These are phyloP conservation scores for Tenthredo scrophulariae DNA, from an alignment of 2,888 invertebrate genomes.

Conservation along the genomic window DNA sequence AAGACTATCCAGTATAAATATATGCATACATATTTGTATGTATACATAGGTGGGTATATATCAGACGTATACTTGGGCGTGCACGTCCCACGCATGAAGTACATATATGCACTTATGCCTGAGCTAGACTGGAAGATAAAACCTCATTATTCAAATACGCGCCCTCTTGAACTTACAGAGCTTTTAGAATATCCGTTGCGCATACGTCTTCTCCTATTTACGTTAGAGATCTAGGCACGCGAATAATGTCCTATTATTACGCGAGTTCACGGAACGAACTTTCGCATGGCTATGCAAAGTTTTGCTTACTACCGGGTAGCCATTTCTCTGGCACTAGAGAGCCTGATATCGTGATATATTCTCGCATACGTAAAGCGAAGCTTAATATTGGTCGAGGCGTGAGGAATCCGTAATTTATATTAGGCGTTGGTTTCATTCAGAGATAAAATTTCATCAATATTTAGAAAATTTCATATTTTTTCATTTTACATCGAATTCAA, in stretches of 20 bases:
- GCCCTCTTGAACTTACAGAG: slow-evolving; percentile 57
- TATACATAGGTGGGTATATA: background rate
- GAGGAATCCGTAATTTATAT: slow-evolving; percentile 19
- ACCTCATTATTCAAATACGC: slow-evolving; percentile 60
- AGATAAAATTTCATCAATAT: background rate
- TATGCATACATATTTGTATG: slow-evolving; percentile 9
- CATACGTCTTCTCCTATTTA: slow-evolving; percentile 57
- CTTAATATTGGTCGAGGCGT: slow-evolving; percentile 33
- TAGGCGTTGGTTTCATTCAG: background rate
- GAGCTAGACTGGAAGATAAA: slow-evolving; percentile 50
- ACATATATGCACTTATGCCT: background rate
- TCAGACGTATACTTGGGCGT: background rate
- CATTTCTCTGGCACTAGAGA: slow-evolving; percentile 33
- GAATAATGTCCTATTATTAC: slow-evolving; percentile 68
- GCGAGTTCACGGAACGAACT: slow-evolving; percentile 55
- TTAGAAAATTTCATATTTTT: background rate
- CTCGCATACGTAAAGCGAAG: slow-evolving; percentile 22
- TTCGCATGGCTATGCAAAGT: slow-evolving; percentile 51
- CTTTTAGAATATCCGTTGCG: slow-evolving; percentile 57
- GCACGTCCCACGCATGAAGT: slow-evolving; percentile 10
- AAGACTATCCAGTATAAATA: slow-evolving; percentile 22
- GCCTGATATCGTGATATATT: slow-evolving; percentile 46
- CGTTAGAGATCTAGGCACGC: slow-evolving; percentile 57
- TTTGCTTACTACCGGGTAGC: slow-evolving; percentile 51
- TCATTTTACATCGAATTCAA: background rate